Base-by-base conservation (phyloP, 2,888 invertebrate genomes). In the Drosophila planitibia region DNA sequence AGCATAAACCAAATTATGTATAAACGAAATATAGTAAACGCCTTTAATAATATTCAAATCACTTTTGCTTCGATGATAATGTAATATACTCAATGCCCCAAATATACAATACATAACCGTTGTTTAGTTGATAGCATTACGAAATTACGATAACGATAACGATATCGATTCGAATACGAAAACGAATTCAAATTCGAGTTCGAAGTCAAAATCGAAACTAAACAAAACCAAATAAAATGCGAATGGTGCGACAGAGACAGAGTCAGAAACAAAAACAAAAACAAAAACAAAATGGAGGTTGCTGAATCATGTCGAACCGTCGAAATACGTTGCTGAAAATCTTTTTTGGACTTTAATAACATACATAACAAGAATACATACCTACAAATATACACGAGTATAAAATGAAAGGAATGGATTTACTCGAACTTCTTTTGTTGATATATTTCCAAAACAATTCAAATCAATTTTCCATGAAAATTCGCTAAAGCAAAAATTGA, bases 1-100 rank as follows among this genome's bases (percentile, higher is more conserved):
- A 70, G 32, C 70, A 77, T 74, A 78, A 83, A 79, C 73, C 72
- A 62, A 81, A 80, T 74, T 80, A 89, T 86, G 79, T 86, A 82
- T 74, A 81, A 89, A 82, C 79, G 79, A 89, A 74, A 77, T 76
- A 86, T 89, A 86, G 85, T 85, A 80, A 89, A 89, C 77, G 85
- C 85, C 85, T 89, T 85, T 83, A 81, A 81, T 76, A 86, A 89
- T 74, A 79, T 81, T 85, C 74, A 86, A 87, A 81, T 86, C 80
- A 82, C 82, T 85, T 83, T 89, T 89, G 90, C 85, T 86, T 87
- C 83, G 82, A 89, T 75, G 82, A 87, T 82, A 87, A 86, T 89
- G 85, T 89, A 87, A 85, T 87, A 84, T 86, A 86, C 88, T 89
- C 85, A 85, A 89, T 60, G 54, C 49, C 81, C 76, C 71, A 82